Base-by-base conservation (phyloP, 2,797 vertebrate species). In the Cuniculus paca region DNA sequence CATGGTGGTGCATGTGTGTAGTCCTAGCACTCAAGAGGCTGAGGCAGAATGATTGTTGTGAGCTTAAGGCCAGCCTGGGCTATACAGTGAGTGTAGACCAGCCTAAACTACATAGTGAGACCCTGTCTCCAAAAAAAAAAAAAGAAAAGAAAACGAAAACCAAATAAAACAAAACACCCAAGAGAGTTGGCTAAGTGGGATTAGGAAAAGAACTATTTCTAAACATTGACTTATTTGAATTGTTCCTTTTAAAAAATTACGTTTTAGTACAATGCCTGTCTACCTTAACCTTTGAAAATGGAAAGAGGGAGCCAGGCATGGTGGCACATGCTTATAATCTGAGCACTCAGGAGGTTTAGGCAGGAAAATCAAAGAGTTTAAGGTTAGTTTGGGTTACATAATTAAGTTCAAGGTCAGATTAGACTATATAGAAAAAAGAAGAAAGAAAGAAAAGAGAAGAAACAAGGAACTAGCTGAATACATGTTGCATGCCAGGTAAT, bases 201-300 rank as follows among this genome's bases (percentile, higher is more conserved):
- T 92, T 92, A 93, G 77, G 78, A 75, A 93, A 93, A 87, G 5
- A 93, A 95, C 58, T 96, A 10, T 79, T 75, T 72, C 28, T 96
- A 94, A 94, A 86, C 9, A 36, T n/a, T 88, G 39, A 91, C 79
- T 92, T 92, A 68, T n/a, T 93, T 17, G 81, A 96, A 74, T 94
- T 93, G 91, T 24, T 96, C 92, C 16, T 19, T 20, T 68, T n/a
- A 36, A 68, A 65, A n/a, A 20, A n/a, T 68, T 12, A 68, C 17
- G 19, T 65, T 96, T 95, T 82, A 70, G 42, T 82, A 34, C 1
- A 96, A 75, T 91, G 94, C 19, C 34, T 94, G 2, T 90, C 54
- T 94, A 34, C 56, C 16, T 93, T 94, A 68, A 95, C n/a, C 81
- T 95, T 89, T 63, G 31, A 95, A 95, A 90, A 56, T 28, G 72